Conservation (phyloP, 2,888 invertebrate species). For the Scaeva pyrastri region DNA sequence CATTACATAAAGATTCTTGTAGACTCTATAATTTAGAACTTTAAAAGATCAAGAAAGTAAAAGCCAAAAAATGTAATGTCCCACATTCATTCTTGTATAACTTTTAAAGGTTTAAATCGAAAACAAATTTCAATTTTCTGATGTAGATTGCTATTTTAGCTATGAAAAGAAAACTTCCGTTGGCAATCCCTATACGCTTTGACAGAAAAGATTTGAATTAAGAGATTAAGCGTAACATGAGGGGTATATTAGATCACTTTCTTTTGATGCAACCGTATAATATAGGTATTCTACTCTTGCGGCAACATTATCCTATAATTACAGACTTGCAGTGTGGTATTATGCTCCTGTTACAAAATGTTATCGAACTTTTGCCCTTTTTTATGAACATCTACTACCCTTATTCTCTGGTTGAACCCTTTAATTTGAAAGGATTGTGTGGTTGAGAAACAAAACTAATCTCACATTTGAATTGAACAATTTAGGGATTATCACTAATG, state of each 20-base stretch:
- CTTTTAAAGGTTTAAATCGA: no score
- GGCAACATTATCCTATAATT: slow-evolving; percentile 19
- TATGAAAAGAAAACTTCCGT: not conserved
- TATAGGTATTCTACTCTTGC: slow-evolving; percentile 9
- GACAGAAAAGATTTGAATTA: slow-evolving; percentile 12
- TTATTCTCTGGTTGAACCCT: slow-evolving; percentile 10
- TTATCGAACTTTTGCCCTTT: not conserved
- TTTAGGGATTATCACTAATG: slow-evolving; percentile 26
- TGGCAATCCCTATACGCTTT: not conserved
- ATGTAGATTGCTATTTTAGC: no score
- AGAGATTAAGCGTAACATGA: slow-evolving; percentile 12
- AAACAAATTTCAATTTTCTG: no score
- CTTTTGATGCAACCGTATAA: not conserved
- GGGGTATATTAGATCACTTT: slow-evolving; percentile 17
- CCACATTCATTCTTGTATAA: no score
- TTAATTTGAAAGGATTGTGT: slow-evolving; percentile 27
- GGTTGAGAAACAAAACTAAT: not conserved
- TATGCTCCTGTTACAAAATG: not conserved
- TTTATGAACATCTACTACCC: not conserved
- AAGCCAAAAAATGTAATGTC: no score
- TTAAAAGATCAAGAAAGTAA: no score
- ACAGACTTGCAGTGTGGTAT: not conserved
- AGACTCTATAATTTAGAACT: no score
- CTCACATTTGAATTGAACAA: slow-evolving; percentile 1
- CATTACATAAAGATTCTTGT: no score